Percentiles rank a stretch among this genome's conserved stretches.
These are phyloP conservation scores for Muraenolepis orangiensis DNA, from an alignment of 2,797 vertebrate genomes.

Conservation along the genomic window DNA sequence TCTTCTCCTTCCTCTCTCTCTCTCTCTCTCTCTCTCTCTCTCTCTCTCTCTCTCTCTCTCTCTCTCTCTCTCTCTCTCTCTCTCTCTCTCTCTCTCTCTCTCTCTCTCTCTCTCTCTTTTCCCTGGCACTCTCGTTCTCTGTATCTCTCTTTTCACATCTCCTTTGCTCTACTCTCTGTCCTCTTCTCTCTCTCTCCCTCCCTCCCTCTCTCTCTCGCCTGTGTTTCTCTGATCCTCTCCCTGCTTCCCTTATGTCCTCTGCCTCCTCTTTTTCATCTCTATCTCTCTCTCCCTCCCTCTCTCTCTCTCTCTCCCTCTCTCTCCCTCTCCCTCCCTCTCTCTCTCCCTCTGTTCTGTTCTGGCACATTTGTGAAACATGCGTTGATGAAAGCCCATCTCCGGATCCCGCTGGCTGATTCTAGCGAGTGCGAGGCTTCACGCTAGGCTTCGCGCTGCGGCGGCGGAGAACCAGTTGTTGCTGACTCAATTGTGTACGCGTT, in stretches of 20 bases:
- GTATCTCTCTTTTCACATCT: neutral
- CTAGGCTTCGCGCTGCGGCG: constrained; percentile 20
- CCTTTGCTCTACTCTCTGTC: too few species aligned
- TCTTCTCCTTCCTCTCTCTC: neutral
- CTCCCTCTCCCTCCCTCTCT: neutral
- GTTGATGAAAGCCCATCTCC: constrained; percentile 32
- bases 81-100: neutral
- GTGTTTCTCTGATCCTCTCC: constrained; percentile 1
- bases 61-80: constrained; percentile 17
- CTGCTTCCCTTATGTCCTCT: neutral
- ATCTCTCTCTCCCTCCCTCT: neutral
- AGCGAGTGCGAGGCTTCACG: constrained; percentile 19
- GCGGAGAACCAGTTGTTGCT: constrained; percentile 28
- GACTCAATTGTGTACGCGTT: constrained; percentile 24
- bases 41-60: too few species aligned
- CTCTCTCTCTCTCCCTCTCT: neutral
- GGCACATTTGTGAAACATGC: constrained; percentile 51
- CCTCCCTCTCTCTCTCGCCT: neutral
- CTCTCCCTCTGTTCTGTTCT: constrained; percentile 20
- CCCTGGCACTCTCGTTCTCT: neutral
- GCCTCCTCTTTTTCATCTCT: neutral
- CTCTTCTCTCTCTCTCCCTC: constrained; percentile 20
- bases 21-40: too few species aligned
- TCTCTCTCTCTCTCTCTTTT: constrained; percentile 5
- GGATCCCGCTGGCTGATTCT: constrained; percentile 14